Evolutionary conservation across 2,797 vertebrate species (phyloP).

Genomic region (Anguilla obscura): DNA sequence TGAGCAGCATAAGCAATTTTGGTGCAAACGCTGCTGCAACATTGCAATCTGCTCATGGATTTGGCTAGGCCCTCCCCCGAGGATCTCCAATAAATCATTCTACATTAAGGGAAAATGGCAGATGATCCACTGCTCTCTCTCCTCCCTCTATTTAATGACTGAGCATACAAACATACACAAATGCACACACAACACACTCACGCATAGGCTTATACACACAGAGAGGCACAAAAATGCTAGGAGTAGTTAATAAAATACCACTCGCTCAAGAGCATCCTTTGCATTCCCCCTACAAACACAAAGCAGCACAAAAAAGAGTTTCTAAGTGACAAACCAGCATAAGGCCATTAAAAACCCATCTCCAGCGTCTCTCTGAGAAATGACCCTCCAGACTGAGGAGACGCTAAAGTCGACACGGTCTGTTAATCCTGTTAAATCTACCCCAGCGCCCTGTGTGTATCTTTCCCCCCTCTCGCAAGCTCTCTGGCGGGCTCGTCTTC

Average conservation of each 20-base stretch:
- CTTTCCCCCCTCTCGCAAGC: background rate
- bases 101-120: background rate
- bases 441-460: background rate
- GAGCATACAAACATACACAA: conserved; percentile 23
- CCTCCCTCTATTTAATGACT: background rate
- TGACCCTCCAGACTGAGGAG: background rate
- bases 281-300: background rate
- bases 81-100: background rate
- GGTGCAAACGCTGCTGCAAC: background rate
- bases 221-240: conserved; percentile 4
- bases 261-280: background rate
- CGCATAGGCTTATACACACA: conserved; percentile 32
- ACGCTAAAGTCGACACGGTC: background rate
- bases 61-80: background rate
- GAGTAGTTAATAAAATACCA: background rate
- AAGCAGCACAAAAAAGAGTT: background rate
- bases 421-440: conserved; percentile 11
- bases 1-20: conserved; percentile 5
- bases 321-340: background rate
- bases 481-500: background rate
- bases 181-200: background rate
- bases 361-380: conserved; percentile 18
- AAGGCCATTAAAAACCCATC: background rate
- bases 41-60: background rate
- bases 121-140: background rate